phyloP scores from a whole-genome alignment of 2,797 vertebrate species.

The Pangasius larnaudii region DNA sequence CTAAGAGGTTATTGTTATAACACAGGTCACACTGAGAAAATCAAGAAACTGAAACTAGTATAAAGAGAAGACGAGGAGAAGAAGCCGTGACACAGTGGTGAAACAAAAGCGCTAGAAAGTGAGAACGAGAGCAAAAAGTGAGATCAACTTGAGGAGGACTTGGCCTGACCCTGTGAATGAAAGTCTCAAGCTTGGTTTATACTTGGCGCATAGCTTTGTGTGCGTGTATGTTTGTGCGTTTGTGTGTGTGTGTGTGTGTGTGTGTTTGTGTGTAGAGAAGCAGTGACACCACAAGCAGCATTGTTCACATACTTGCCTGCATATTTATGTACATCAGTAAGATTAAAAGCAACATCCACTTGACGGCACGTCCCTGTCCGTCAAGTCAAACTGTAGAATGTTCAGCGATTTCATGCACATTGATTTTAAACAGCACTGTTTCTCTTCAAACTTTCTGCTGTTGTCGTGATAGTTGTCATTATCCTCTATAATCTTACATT shows the following conservation, averaged over 20 bases:
- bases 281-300: not conserved
- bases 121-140: conserved; percentile 34
- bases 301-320: not conserved
- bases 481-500: not conserved
- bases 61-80: conserved; percentile 78
- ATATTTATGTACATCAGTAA: not conserved
- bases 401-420: not conserved
- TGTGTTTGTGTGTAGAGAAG: not conserved
- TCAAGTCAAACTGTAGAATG: not conserved
- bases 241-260: not conserved
- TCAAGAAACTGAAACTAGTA: conserved; percentile 82
- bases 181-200: conserved; percentile 4
- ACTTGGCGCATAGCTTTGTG: not conserved
- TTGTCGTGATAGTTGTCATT: not conserved
- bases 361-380: not conserved
- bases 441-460: not conserved
- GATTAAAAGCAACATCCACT: not conserved
- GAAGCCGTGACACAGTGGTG: conserved; percentile 85
- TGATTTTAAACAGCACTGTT: not conserved
- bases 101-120: conserved; percentile 69
- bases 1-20: conserved; percentile 98
- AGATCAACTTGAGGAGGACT: conserved; percentile 77
- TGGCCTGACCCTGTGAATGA: conserved; percentile 73
- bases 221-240: not conserved
- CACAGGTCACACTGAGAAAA: conserved; percentile 88